A percentile compares a stretch with the other conserved stretches of the same genome.
These are phyloP conservation scores for Delichon dasypus DNA, from an alignment of 2,797 vertebrate species.

Conservation along the genomic window DNA sequence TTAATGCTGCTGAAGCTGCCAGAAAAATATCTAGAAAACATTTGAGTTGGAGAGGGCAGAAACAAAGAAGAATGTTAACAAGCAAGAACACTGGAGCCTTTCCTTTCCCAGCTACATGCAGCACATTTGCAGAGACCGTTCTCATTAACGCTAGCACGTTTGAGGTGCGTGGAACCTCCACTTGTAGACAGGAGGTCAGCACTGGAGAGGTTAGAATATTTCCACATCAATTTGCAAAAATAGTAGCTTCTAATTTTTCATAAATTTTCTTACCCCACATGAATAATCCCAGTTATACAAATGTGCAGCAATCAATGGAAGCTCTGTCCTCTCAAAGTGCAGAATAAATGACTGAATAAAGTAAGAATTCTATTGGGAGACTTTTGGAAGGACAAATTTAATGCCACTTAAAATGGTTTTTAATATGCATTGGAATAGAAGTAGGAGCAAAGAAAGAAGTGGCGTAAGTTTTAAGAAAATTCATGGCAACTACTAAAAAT, in stretches of 20 bases:
- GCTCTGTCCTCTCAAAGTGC: not conserved
- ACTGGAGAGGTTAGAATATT: not conserved
- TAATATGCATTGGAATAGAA: not conserved
- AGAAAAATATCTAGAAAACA: slow-evolving; percentile 40
- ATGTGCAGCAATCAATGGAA: not conserved
- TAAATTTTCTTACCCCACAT: not conserved
- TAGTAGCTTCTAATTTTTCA: not conserved
- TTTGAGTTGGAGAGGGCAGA: slow-evolving; percentile 32
- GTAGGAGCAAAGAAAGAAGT: not conserved
- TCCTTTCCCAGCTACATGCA: not conserved
- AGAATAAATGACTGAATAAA: slow-evolving; percentile 16
- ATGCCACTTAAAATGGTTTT: not conserved
- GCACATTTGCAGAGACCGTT: not conserved
- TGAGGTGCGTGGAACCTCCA: not conserved
- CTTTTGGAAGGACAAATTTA: not conserved
- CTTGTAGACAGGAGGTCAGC: not conserved
- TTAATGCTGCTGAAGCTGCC: slow-evolving; percentile 53
- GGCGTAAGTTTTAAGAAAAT: not conserved
- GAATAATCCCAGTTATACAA: not conserved
- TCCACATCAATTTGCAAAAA: not conserved
- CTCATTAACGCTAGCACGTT: not conserved
- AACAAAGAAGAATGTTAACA: slow-evolving; percentile 41
- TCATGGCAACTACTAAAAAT: not conserved
- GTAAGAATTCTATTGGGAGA: not conserved
- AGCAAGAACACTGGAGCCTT: not conserved